Evolutionary conservation across 1,140 invertebrate genomes (phyloP).

Genomic region (Acromyrmex echinatior): DNA sequence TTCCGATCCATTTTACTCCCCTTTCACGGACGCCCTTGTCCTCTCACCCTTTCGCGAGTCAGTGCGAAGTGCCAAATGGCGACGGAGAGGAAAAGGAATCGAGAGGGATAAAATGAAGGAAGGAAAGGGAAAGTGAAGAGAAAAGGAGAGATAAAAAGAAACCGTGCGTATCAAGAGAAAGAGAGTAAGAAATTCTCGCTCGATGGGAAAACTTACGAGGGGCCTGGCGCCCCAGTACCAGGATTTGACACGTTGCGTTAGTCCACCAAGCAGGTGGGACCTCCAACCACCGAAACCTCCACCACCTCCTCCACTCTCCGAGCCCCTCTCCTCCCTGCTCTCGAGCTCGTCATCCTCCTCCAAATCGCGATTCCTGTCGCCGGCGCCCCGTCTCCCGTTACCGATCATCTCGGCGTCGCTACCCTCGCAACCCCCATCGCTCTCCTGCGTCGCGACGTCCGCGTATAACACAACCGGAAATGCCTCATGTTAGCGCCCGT

Average conservation of each 20-base stretch:
- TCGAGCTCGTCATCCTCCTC: constrained; percentile 86
- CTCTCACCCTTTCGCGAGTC: neutral
- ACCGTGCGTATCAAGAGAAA: constrained; percentile 45
- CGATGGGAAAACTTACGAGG: constrained; percentile 93
- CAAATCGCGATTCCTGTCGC: constrained; percentile 86
- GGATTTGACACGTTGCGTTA: constrained; percentile 97
- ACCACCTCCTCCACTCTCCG: constrained; percentile 87
- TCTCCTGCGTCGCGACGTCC: constrained; percentile 82
- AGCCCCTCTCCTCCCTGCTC: constrained; percentile 85
- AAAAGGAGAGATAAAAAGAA: neutral
- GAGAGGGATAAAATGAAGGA: neutral
- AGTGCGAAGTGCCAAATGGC: neutral
- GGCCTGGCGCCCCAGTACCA: constrained; percentile 97
- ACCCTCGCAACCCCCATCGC: constrained; percentile 85
- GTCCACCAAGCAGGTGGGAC: constrained; percentile 94
- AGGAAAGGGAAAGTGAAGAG: neutral
- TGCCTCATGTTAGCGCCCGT: constrained; percentile 72
- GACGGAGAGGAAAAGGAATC: neutral
- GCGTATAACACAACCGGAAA: constrained; percentile 77
- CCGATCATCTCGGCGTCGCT: constrained; percentile 87
- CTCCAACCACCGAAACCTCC: constrained; percentile 96
- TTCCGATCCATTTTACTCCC: neutral
- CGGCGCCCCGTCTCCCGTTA: constrained; percentile 81
- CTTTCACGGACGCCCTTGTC: neutral
- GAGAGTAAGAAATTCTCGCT: constrained; percentile 28